Percentiles rank a stretch among this genome's conserved stretches.
phyloP scores from a whole-genome alignment of 1,140 invertebrate genomes.

The Maniola jurtina region DNA sequence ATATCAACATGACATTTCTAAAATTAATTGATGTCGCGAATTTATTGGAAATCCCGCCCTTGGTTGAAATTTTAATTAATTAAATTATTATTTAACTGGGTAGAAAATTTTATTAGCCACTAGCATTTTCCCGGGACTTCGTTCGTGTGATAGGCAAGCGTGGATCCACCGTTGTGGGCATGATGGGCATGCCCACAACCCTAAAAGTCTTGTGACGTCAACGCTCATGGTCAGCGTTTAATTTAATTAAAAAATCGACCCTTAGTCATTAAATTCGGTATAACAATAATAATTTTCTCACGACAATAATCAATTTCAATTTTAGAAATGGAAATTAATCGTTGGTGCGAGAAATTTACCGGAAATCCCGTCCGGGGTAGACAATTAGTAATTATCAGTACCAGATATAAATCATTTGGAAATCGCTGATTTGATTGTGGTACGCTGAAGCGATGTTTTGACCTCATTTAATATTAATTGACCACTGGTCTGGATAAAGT shows the following conservation, averaged over 20 bases:
- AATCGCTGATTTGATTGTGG: constrained; percentile 19
- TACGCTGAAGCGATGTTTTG: constrained; percentile 1
- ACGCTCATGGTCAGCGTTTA: too few relatives aligned
- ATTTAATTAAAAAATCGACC: too few relatives aligned
- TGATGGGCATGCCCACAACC: too few relatives aligned
- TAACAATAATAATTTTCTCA: too few relatives aligned
- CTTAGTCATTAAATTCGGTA: too few relatives aligned
- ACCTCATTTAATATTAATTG: constrained; percentile 12
- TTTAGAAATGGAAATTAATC: constrained; percentile 1
- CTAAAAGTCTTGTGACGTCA: too few relatives aligned
- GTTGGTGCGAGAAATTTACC: neutral
- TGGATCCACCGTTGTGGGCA: too few relatives aligned
- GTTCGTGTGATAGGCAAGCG: too few relatives aligned
- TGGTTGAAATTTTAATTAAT: neutral
- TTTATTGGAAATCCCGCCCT: constrained; percentile 12
- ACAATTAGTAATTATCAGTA: constrained; percentile 12
- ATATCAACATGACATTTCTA: neutral
- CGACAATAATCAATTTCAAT: neutral
- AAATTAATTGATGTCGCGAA: constrained; percentile 7
- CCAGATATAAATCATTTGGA: constrained; percentile 11
- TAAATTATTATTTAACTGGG: too few relatives aligned
- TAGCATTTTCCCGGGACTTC: too few relatives aligned
- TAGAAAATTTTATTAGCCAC: too few relatives aligned
- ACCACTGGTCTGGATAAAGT: neutral
- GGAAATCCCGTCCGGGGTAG: constrained; percentile 5